Evolutionary conservation across 2,797 vertebrate species (phyloP), one percentile per base, ranked within the genome.

Genomic region (Spinibarbus caldwelli): DNA sequence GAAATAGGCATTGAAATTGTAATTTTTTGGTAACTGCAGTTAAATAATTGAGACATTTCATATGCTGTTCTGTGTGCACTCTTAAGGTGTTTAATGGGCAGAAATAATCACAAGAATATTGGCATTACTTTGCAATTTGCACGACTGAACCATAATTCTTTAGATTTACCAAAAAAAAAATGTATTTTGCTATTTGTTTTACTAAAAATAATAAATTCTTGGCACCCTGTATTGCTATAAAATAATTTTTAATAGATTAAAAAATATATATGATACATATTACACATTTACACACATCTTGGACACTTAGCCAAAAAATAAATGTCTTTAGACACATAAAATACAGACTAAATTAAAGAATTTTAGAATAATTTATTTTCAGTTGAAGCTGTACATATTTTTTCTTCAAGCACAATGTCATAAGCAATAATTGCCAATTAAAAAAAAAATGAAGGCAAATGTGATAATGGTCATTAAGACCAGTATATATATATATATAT

Each of bases 321-420:
- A 36, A 66, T 79, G 52, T 26, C 19, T 72, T 82, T 29, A 41
- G 43, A 57, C 45, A 71, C 26, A 79, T 23, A 72, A 57, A 49
- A 57, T 6, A 34, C 52, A 68, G 36, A 54, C 62, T 31, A 54
- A 68, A 82, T 66, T 62, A 34, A 54, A 59, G 15, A 71, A 80
- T 64, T 72, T 86, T 64, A 17, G 76, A 80, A 52, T 80, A 1
- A 31, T 90, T 90, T 90, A 88, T 89, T 91, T 86, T 86, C 54
- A 86, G 73, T 86, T 89, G 85, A 43, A 90, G 89, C 91, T 85
- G 88, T 76, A 66, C 85, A 92, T 88, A 52, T 83, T 83, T 54
- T 88, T 78, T 80, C 52, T 85, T 78, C 78, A 90, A 93, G 94
- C 88, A 89, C 34, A 84, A n/a, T n/a, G 88, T 62, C 38, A 62